Conservation (phyloP, 2,797 vertebrate genomes). For the Podarcis lilfordi region DNA sequence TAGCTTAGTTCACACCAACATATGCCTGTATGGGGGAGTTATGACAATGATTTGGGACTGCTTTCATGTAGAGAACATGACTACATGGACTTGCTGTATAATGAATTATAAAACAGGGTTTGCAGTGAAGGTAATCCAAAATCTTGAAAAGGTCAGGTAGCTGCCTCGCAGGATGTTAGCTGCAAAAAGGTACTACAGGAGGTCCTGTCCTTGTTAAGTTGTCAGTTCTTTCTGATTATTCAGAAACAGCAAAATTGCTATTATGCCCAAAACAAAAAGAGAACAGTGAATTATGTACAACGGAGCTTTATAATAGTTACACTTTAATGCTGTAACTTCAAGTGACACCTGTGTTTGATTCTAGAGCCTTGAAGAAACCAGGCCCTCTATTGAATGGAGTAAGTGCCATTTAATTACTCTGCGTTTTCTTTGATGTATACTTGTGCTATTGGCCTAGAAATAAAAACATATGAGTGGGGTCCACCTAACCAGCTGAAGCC, state of each 20-base stretch:
- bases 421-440: slow-evolving; percentile 5
- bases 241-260: slow-evolving; percentile 22
- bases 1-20: too few species aligned
- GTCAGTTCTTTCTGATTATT: neutral
- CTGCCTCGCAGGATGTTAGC: neutral
- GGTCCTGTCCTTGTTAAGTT: neutral
- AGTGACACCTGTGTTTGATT: slow-evolving; percentile 29
- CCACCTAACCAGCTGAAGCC: too few species aligned
- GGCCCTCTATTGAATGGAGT: slow-evolving; percentile 44
- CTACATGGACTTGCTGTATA: neutral
- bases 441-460: slow-evolving; percentile 38
- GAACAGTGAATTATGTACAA: neutral
- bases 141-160: neutral
- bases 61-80: neutral
- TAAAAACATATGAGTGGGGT: slow-evolving; percentile 57
- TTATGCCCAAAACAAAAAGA: slow-evolving; percentile 19
- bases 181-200: neutral
- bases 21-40: neutral
- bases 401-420: slow-evolving; percentile 42
- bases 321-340: slow-evolving; percentile 31
- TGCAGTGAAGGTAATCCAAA: neutral
- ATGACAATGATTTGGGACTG: neutral
- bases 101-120: neutral
- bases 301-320: neutral
- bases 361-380: slow-evolving; percentile 50